phyloP scores from a whole-genome alignment of 2,797 vertebrate species.

The Furcifer pardalis region DNA sequence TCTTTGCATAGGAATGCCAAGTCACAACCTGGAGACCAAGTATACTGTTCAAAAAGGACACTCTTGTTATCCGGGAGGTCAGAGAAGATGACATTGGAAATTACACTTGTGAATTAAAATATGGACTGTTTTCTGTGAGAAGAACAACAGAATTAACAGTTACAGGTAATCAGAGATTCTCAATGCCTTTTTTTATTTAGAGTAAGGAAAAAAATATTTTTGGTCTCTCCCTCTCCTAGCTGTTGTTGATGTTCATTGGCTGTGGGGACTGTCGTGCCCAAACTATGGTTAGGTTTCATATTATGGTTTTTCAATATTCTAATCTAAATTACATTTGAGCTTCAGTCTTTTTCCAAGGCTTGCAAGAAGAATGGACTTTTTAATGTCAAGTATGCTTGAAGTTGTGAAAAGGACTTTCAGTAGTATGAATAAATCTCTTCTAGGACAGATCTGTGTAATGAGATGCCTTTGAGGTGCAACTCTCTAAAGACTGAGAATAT shows the following conservation, averaged over 20 bases:
- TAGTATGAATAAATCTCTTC: not conserved
- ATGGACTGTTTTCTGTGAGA: conserved; percentile 90
- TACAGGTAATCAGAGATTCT: conserved; percentile 83
- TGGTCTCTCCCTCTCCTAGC: not conserved
- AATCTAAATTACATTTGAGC: not conserved
- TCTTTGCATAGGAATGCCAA: conserved; percentile 88
- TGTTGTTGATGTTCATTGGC: not conserved
- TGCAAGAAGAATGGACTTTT: not conserved
- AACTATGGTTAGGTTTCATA: not conserved
- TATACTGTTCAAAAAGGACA: conserved; percentile 88
- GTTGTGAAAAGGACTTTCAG: too few relatives aligned
- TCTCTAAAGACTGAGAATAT: not conserved
- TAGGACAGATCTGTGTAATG: not conserved
- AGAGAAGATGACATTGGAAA: conserved; percentile 98
- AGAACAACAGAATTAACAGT: conserved; percentile 94
- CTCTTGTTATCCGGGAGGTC: conserved; percentile 91
- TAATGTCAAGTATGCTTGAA: not conserved
- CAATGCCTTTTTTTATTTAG: not conserved
- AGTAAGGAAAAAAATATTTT: not conserved
- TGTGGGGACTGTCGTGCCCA: not conserved
- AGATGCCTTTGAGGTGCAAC: not conserved
- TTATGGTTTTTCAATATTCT: not conserved
- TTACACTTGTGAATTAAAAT: conserved; percentile 96
- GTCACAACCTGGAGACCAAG: conserved; percentile 90
- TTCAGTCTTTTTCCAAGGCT: not conserved